Conservation (phyloP, 2,888 invertebrate genomes). For the Hypomecis punctinalis region DNA sequence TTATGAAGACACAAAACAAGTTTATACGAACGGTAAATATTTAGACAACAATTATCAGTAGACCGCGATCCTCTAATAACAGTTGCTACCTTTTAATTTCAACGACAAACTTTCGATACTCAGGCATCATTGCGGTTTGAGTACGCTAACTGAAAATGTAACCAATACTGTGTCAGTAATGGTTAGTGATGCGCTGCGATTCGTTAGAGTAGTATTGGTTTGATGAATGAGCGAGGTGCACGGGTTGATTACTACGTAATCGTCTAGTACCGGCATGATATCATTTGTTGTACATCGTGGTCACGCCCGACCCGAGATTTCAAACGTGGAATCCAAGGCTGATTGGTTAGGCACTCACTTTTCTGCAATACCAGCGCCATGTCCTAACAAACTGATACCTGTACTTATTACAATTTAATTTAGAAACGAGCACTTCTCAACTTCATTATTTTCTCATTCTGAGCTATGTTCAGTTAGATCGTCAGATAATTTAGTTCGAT, state of each 20-base stretch:
- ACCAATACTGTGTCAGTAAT: slow-evolving; percentile 46
- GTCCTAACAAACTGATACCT: slow-evolving; percentile 22
- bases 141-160: slow-evolving; percentile 6
- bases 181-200: slow-evolving; percentile 42
- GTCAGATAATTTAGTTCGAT: too few species aligned
- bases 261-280: slow-evolving; percentile 74
- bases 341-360: slow-evolving; percentile 46
- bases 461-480: too few species aligned
- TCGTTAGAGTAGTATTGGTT: slow-evolving; percentile 32
- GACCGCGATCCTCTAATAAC: slow-evolving; percentile 67
- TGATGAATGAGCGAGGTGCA: slow-evolving; percentile 51
- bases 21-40: slow-evolving; percentile 72
- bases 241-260: slow-evolving; percentile 77
- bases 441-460: too few species aligned
- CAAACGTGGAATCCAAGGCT: slow-evolving; percentile 61
- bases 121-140: slow-evolving; percentile 49
- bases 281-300: slow-evolving; percentile 74
- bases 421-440: background rate
- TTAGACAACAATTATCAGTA: slow-evolving; percentile 80
- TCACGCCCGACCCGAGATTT: slow-evolving; percentile 67
- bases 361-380: slow-evolving; percentile 36
- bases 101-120: slow-evolving; percentile 18
- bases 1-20: slow-evolving; percentile 53
- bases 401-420: background rate
- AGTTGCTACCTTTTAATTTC: slow-evolving; percentile 52